Evolutionary conservation across 2,888 invertebrate genomes (phyloP), one percentile per base, ranked within the genome.

Genomic region (Napeogenes sylphis): DNA sequence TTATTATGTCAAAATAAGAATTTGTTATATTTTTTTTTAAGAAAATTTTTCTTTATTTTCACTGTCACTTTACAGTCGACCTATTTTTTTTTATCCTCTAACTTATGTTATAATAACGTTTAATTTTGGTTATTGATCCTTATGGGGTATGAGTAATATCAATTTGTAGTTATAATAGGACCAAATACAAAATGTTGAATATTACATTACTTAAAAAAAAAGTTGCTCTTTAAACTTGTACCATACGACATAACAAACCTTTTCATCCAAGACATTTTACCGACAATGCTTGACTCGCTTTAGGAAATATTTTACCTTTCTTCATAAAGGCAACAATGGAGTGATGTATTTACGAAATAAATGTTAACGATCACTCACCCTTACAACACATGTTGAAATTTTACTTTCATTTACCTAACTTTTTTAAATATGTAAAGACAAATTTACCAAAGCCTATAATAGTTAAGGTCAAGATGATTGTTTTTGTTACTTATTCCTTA

Each of bases 251-350:
- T 64, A 58, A 42, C 45, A 46, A 59, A 56, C 56, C 59, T 73
- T 73, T 70, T 73, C 64, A 74, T 79, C 80, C 81, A 77, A 81
- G 84, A 83, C 84, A 83, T 84, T 85, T 83, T 71, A 78, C 79
- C 77, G 70, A 83, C 86, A 87, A 87, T 82, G 73, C 80, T 81
- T 73, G 79, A 78, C 79, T 76, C 76, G 83, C 75, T 83, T 76
- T 74, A 80, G 84, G 82, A 87, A 87, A 87, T 88, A 87, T 89
- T 87, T 87, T 85, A 87, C 87, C 84, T 85, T 87, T 83, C 85
- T 86, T 87, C 85, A 87, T 85, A 87, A 85, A 87, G 83, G 83
- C 81, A 82, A 86, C 87, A 85, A 86, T 85, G 68, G 79, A 81
- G 80, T 83, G 83, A 87, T 85, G 84, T 86, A 83, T 88, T 86